Conservation (phyloP, 1,140 invertebrate species). For the Drosophila nigromelanica region DNA sequence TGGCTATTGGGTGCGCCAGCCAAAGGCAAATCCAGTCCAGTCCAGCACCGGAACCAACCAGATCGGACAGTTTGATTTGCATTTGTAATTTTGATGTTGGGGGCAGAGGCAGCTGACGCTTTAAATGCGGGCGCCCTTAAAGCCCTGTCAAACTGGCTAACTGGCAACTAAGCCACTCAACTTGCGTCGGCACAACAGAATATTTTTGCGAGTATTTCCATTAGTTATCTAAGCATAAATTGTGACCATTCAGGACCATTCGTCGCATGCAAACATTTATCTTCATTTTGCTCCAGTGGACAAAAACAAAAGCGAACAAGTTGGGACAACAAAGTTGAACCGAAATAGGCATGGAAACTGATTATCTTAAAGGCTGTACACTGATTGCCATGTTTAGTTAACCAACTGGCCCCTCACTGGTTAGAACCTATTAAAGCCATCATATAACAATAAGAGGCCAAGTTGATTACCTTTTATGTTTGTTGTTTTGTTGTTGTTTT, state of each 20-base stretch:
- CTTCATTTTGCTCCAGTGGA: conserved; percentile 25
- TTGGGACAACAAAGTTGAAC: conserved; percentile 8
- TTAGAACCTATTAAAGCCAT: conserved; percentile 13
- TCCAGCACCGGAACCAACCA: conserved; percentile 16
- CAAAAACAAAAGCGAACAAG: conserved; percentile 32
- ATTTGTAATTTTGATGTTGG: conserved; percentile 44
- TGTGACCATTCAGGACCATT: conserved; percentile 16
- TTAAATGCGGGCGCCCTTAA: conserved; percentile 16
- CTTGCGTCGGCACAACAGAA: neutral
- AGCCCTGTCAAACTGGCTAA: conserved; percentile 9
- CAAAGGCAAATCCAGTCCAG: conserved; percentile 18
- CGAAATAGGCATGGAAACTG: conserved; percentile 13
- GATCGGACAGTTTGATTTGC: conserved; percentile 47
- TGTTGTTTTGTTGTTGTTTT: conserved; percentile 19
- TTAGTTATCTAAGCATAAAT: conserved; percentile 40
- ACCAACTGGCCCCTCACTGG: conserved; percentile 7
- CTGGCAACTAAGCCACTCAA: conserved; percentile 5
- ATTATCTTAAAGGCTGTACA: conserved; percentile 10
- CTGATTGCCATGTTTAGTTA: conserved; percentile 14
- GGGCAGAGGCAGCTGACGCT: conserved; percentile 23
- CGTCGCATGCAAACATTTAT: conserved; percentile 30
- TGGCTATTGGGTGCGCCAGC: conserved; percentile 6
- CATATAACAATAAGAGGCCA: conserved; percentile 41
- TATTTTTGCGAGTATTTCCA: conserved; percentile 15
- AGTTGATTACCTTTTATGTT: conserved; percentile 30